Conservation (phyloP, 2,113 vertebrate species). For the Saguinus imperator region DNA sequence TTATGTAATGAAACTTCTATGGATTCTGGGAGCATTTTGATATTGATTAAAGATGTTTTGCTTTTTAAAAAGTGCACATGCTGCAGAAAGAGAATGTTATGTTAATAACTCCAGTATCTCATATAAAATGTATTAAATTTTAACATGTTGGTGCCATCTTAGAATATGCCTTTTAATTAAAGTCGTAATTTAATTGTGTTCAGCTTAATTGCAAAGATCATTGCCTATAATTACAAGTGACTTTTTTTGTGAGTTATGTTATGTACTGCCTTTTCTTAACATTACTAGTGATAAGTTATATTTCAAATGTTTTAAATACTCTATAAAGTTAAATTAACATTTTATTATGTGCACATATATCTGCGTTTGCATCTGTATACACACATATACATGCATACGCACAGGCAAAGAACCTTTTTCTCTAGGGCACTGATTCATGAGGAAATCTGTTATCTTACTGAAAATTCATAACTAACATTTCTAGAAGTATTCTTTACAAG, state of each 20-base stretch:
- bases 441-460: background rate
- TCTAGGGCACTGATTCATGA: background rate
- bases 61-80: constrained; percentile 82
- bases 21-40: constrained; percentile 68
- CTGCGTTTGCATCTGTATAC: background rate
- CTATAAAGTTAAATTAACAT: constrained; percentile 66
- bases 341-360: constrained; percentile 46
- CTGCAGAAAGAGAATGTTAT: constrained; percentile 80
- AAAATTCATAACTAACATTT: background rate
- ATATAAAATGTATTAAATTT: constrained; percentile 84
- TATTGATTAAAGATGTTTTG: constrained; percentile 80
- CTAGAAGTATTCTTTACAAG: background rate
- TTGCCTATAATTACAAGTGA: constrained; percentile 77
- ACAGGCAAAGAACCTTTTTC: background rate
- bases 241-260: constrained; percentile 72
- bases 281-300: constrained; percentile 37
- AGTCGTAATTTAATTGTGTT: constrained; percentile 84
- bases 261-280: constrained; percentile 54
- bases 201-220: constrained; percentile 83
- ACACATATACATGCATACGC: background rate
- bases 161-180: constrained; percentile 85
- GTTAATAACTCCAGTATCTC: constrained; percentile 82
- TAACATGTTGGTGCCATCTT: constrained; percentile 82
- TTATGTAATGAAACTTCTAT: constrained; percentile 37
- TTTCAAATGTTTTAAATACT: constrained; percentile 62